These are phyloP conservation scores for Dryas iulia DNA, from an alignment of 1,140 invertebrate species.

Conservation along the genomic window DNA sequence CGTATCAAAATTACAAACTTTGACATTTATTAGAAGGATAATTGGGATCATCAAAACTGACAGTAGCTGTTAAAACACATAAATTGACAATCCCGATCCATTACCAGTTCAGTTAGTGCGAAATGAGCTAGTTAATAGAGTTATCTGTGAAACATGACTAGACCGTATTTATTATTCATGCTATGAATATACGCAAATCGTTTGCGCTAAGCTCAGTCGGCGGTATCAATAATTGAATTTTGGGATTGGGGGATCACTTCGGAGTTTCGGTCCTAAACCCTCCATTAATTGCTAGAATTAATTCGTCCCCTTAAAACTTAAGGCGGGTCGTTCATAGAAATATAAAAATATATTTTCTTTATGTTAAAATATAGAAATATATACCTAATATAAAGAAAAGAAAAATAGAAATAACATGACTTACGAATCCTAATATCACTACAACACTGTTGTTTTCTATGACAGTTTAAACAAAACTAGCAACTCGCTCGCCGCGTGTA, in stretches of 20 bases:
- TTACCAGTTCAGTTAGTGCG: slow-evolving; percentile 8
- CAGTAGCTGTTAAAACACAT: neutral
- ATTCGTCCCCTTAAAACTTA: slow-evolving; percentile 53
- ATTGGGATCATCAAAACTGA: neutral
- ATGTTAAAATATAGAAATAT: too few species aligned
- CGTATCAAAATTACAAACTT: neutral
- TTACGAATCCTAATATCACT: too few species aligned
- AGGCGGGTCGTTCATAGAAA: slow-evolving; percentile 23
- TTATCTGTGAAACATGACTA: slow-evolving; percentile 30
- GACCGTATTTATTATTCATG: slow-evolving; percentile 26
- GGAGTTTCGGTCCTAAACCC: slow-evolving; percentile 44
- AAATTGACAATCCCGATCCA: slow-evolving; percentile 17
- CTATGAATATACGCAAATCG: slow-evolving; percentile 25
- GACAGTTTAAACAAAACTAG: too few species aligned
- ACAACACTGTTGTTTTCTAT: too few species aligned
- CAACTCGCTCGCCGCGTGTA: too few species aligned
- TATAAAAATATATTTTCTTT: neutral
- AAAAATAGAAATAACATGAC: too few species aligned
- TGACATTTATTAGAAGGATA: neutral
- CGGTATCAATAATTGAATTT: slow-evolving; percentile 69
- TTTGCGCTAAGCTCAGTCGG: slow-evolving; percentile 36
- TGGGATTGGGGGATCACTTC: slow-evolving; percentile 43
- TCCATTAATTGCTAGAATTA: slow-evolving; percentile 70
- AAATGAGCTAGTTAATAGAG: slow-evolving; percentile 18
- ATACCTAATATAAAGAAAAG: too few species aligned